These are phyloP conservation scores for Anthonomus grandis DNA, from an alignment of 1,140 invertebrate species.

Conservation along the genomic window DNA sequence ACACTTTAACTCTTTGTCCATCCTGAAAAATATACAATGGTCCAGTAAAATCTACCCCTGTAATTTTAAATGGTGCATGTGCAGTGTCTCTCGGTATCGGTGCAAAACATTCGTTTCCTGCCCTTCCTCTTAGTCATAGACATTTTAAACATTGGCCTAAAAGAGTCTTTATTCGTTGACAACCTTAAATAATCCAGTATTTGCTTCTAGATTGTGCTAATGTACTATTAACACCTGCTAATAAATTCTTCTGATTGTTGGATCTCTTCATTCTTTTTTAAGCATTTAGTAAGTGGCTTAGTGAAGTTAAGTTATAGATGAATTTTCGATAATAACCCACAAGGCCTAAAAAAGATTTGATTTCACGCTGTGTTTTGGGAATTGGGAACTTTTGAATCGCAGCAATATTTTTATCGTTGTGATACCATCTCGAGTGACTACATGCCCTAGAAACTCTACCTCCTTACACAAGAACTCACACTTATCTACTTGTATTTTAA, in stretches of 20 bases:
- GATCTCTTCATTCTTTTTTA: conserved; percentile 19
- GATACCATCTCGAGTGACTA: conserved; percentile 31
- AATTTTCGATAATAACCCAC: conserved; percentile 39
- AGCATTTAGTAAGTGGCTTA: conserved; percentile 27
- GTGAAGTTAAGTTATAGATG: conserved; percentile 32
- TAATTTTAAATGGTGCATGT: too few relatives aligned
- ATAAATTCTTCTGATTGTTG: conserved; percentile 24
- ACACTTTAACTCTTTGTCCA: too few relatives aligned
- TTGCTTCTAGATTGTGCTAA: too few relatives aligned
- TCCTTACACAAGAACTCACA: conserved; percentile 39
- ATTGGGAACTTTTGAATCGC: conserved; percentile 31
- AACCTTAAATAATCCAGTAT: too few relatives aligned
- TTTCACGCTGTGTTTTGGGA: conserved; percentile 32
- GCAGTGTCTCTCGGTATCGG: too few relatives aligned
- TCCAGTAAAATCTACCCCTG: too few relatives aligned
- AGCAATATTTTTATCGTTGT: conserved; percentile 33
- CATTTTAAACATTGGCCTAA: too few relatives aligned
- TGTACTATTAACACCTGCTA: too few relatives aligned
- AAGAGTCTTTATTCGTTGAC: too few relatives aligned
- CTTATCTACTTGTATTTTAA: conserved; percentile 31
- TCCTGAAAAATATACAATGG: too few relatives aligned
- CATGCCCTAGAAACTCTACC: conserved; percentile 32
- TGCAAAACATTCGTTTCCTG: too few relatives aligned
- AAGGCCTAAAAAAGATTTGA: conserved; percentile 37
- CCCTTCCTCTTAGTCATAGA: too few relatives aligned